Base-by-base conservation (phyloP, 1,140 invertebrate species). In the Drosophila miranda region DNA sequence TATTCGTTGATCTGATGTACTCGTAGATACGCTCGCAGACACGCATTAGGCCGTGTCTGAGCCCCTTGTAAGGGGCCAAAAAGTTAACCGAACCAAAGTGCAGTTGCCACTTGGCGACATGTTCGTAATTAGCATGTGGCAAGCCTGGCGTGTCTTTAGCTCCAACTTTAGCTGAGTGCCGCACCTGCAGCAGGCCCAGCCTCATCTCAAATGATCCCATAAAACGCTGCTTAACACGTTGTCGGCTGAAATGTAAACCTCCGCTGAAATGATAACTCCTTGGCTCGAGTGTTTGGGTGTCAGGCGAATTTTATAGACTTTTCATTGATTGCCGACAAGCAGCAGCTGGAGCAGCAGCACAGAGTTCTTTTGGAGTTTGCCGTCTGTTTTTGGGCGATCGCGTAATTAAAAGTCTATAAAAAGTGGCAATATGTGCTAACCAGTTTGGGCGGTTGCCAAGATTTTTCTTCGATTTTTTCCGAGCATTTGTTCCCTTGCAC, bases 321-420 rank as follows among this genome's bases (percentile, higher is more conserved):
- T 86, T 86, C 69, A 81, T 80, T 73, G 81, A 84, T 87, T 68
- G 81, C 69, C 51, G 46, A 16, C 49, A 60, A 45, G 38, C 55
- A 51, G 51, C 58, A 44, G 26, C 52, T 62, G 16, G n/a, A 48
- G 26, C 56, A 69, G 21, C 16, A 42, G 13, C 23, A 45, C 61
- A 58, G 55, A 71, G 70, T 86, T 83, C 67, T 76, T 66, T 79
- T 86, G 49, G 58, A 76, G 43, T 49, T 61, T 19, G 75, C 72
- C 63, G 76, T 57, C 67, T 67, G 34, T 72, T 71, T 73, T 77
- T 64, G 48, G 69, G 56, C 64, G 67, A 50, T 53, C 63, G 66
- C 59, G 68, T 81, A 84, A 84, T 84, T 86, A 86, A 86, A 83
- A 84, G 49, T 60, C 66, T 61, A 66, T 68, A 76, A 70, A 83